phyloP scores from a whole-genome alignment of 2,888 invertebrate species.

The Cryptops parisi region DNA sequence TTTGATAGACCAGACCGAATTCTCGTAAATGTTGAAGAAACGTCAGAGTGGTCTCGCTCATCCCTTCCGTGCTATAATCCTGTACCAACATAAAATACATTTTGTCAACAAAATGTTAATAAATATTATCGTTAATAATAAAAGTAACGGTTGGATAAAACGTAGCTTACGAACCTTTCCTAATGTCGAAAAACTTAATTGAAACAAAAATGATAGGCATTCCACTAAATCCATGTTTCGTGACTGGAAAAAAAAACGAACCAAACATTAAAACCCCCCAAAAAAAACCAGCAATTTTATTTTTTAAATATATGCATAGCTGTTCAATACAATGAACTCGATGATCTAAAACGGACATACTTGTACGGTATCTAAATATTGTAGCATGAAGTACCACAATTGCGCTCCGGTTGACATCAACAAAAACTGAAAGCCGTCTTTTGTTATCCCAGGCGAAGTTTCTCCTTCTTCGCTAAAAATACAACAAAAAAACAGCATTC shows the following conservation, averaged over 20 bases:
- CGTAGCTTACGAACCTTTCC: conserved; percentile 51
- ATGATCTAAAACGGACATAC: conserved; percentile 27
- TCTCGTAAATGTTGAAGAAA: conserved; percentile 93
- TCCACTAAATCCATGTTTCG: conserved; percentile 75
- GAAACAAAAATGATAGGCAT: conserved; percentile 89
- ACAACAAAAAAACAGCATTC: conserved; percentile 19
- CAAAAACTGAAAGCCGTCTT: conserved; percentile 93
- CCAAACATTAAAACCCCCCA: no score
- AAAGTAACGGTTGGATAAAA: no score
- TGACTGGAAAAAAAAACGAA: conserved; percentile 30
- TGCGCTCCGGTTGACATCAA: conserved; percentile 84
- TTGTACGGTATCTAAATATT: conserved; percentile 86
- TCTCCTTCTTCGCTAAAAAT: conserved; percentile 49
- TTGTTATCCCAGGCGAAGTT: conserved; percentile 72
- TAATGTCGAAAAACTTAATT: conserved; percentile 83
- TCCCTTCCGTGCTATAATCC: conserved; percentile 92
- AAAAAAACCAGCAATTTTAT: no score
- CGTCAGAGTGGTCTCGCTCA: conserved; percentile 69
- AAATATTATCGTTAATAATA: no score
- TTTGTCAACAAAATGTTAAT: no score
- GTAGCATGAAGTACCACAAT: conserved; percentile 93
- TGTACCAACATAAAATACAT: no score
- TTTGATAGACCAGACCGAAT: conserved; percentile 92
- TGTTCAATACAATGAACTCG: not conserved
- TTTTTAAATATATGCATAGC: not conserved